Evolutionary conservation across 2,797 vertebrate species (phyloP).

Genomic region (Chelidonichthys spinosus): DNA sequence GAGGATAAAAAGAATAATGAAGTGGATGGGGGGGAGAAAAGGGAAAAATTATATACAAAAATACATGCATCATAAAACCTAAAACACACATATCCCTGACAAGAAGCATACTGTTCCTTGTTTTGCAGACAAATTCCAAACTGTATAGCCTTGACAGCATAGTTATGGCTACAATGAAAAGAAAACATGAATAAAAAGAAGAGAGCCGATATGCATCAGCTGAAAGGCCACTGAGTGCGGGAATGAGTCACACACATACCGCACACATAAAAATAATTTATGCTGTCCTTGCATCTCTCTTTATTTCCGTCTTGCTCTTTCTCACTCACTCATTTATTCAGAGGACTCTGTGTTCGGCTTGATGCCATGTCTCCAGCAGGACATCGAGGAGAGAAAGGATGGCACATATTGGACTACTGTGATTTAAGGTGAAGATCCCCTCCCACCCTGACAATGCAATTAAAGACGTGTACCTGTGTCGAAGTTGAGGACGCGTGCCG

Average conservation of each 20-base stretch:
- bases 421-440: background rate
- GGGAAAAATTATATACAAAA: no score
- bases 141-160: constrained; percentile 2
- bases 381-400: background rate
- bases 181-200: constrained; percentile 36
- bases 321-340: constrained; percentile 9
- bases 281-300: constrained; percentile 17
- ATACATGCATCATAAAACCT: background rate
- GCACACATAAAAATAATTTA: constrained; percentile 14
- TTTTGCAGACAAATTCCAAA: constrained; percentile 18
- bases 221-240: constrained; percentile 39
- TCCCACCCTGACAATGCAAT: background rate
- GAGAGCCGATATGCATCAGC: constrained; percentile 20
- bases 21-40: background rate
- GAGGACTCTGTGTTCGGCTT: constrained; percentile 1
- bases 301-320: background rate
- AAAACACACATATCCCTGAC: background rate
- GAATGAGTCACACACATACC: constrained; percentile 53
- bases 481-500: constrained; percentile 84
- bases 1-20: constrained; percentile 9
- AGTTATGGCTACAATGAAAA: constrained; percentile 15
- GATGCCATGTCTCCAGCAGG: constrained; percentile 5
- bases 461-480: constrained; percentile 78
- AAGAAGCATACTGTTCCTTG: background rate
- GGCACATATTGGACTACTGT: background rate